Evolutionary conservation across 2,888 invertebrate genomes (phyloP), one percentile per base, ranked within the genome.

Genomic region (Eupithecia subumbrata): DNA sequence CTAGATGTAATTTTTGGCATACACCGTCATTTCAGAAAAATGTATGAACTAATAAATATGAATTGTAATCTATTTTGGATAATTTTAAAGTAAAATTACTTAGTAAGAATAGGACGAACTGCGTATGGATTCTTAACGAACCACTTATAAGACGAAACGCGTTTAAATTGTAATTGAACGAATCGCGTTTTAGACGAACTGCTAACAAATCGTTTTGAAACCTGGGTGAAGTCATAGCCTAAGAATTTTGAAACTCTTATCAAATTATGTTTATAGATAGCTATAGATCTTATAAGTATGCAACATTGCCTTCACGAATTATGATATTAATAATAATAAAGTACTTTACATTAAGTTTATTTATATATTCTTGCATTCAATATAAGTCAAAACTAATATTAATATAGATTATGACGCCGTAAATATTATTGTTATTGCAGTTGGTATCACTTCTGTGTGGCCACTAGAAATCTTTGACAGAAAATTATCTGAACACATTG

Each of bases 381-480:
- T 64, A 64, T 34, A 64, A 72, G 69, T 69, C 74, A 74, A n/a
- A 63, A 56, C 40, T 72, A 75, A 69, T 66, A 73, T 43, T 14
- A 66, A 64, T 64, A 64, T 64, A 64, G 64, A 64, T 34, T 64
- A 34, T 34, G 34, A 34, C 18, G 34, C 34, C 64, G 64, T 64
- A 34, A 64, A 64, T 52, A 72, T 18, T 74, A 70, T 64, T 76
- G 69, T 72, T 71, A 74, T 52, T 52, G 69, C 63, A n/a, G 22
- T 73, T 74, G 73, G 66, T 76, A 76, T 72, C 64, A 69, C 69
- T 76, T 52, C 71, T 76, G 74, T 77, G 74, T 74, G 76, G 74
- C 60, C 76, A 63, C 66, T 69, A 43, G 30, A 25, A 64, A 64
- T 64, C 64, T 64, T 63, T 30, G 30, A 30, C 64, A 18, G 34